Evolutionary conservation across 2,797 vertebrate genomes (phyloP), one percentile per base, ranked within the genome.

Genomic region (Mionectes olivaceus): DNA sequence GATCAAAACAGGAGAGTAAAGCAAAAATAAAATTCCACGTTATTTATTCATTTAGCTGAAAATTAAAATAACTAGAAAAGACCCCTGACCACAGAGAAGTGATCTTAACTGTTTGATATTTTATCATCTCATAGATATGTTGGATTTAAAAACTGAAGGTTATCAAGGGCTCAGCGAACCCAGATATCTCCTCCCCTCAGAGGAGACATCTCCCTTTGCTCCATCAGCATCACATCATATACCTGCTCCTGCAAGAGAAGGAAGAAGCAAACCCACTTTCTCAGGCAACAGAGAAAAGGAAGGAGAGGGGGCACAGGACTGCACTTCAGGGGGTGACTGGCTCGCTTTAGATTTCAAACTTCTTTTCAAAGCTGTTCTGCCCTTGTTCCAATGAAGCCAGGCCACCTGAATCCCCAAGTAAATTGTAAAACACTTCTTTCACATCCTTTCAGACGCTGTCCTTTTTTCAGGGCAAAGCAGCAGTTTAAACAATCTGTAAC

Each of bases 401-500:
- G 56, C 94, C 88, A 90, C 79, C 67, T 33, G 68, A 93, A 94
- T 56, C 55, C 16, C n/a, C n/a, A 32, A 6, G 57, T 57, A 91
- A 90, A 77, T 37, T 33, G 18, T 63, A 47, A 77, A 92, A 50
- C 1, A 1, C 55, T 87, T 74, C 80, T 60, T 69, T 64, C 0
- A 0, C 70, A 57, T 83, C 93, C 64, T 89, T 94, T 88, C 75
- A 75, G 90, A 46, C 1, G 0, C 4, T 18, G 73, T 50, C 47
- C 33, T 69, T 93, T 90, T 83, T 74, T 19, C 83, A 70, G 50
- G 71, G 74, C 87, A 81, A 60, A 60, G 69, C 74, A 77, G 90
- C 63, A 79, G 75, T 69, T 96, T 71, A 93, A 96, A 52, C 91
- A 83, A 78, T 89, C 87, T 81, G 39, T 76, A 92, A 90, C 79